These are phyloP conservation scores for Brachionus rubens DNA, from an alignment of 1,140 invertebrate species.

Conservation along the genomic window DNA sequence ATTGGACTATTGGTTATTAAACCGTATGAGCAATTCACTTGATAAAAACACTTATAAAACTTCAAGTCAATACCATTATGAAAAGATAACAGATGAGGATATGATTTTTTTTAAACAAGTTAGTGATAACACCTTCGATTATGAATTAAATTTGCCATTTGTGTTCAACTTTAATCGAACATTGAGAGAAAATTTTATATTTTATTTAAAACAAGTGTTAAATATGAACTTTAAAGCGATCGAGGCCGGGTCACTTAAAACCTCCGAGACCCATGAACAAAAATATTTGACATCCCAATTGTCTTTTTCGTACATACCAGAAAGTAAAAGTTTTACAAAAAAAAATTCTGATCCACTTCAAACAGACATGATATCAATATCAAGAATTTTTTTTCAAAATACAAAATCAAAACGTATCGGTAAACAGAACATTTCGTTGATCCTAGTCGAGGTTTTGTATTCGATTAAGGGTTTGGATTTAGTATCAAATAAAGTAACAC, in stretches of 20 bases:
- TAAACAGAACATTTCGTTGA: constrained; percentile 8
- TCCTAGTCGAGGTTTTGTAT: constrained; percentile 33
- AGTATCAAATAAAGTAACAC: neutral
- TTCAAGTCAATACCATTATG: constrained; percentile 22
- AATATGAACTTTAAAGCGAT: constrained; percentile 19
- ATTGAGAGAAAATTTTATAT: constrained; percentile 25
- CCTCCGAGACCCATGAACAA: neutral
- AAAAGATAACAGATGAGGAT: constrained; percentile 43
- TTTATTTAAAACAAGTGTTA: constrained; percentile 20
- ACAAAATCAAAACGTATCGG: constrained; percentile 23
- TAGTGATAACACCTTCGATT: neutral
- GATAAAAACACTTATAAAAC: constrained; percentile 45
- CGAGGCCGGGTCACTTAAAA: neutral
- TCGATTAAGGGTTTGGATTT: constrained; percentile 6
- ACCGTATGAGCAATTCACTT: constrained; percentile 11
- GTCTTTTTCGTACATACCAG: neutral
- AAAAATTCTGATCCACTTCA: neutral
- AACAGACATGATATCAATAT: neutral
- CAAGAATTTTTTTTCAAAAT: constrained; percentile 44
- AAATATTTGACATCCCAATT: neutral
- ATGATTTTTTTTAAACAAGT: constrained; percentile 35
- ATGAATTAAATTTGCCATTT: constrained; percentile 29
- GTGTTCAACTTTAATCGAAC: constrained; percentile 45
- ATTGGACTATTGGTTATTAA: constrained; percentile 33
- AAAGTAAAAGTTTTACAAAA: neutral